These are phyloP conservation scores for Seira sanloemensis DNA, from an alignment of 2,888 invertebrate genomes.

Conservation along the genomic window DNA sequence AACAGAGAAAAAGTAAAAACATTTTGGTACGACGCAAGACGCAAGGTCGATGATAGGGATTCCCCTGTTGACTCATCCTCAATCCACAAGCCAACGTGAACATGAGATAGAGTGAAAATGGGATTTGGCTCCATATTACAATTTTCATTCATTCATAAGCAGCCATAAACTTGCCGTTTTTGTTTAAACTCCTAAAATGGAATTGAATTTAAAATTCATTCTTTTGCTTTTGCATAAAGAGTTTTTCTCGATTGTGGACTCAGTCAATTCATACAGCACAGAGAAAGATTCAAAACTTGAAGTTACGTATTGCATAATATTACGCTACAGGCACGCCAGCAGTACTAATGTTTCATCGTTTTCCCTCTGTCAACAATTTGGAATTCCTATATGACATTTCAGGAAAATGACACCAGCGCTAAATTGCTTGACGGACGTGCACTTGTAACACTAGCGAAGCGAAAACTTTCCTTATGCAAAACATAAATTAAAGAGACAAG, in stretches of 20 bases:
- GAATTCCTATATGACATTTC: background rate
- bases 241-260: background rate
- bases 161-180: background rate
- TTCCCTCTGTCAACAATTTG: background rate
- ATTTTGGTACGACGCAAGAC: conserved; percentile 1
- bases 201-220: background rate
- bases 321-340: background rate
- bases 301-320: background rate
- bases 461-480: conserved; percentile 1
- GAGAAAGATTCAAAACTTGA: no score
- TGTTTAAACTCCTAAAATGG: conserved; percentile 11
- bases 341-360: conserved; percentile 8
- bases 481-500: no score
- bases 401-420: conserved; percentile 25
- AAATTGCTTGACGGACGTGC: conserved; percentile 47
- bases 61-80: conserved; percentile 57
- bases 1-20: conserved; percentile 19
- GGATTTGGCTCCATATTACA: conserved; percentile 9
- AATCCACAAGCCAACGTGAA: background rate
- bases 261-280: background rate
- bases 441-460: conserved; percentile 47
- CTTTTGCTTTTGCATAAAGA: background rate
- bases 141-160: background rate
- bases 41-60: conserved; percentile 46
- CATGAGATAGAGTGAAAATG: conserved; percentile 10